Evolutionary conservation across 2,113 vertebrate genomes (phyloP), one percentile per base, ranked within the genome.

Genomic region (Sitta europaea): DNA sequence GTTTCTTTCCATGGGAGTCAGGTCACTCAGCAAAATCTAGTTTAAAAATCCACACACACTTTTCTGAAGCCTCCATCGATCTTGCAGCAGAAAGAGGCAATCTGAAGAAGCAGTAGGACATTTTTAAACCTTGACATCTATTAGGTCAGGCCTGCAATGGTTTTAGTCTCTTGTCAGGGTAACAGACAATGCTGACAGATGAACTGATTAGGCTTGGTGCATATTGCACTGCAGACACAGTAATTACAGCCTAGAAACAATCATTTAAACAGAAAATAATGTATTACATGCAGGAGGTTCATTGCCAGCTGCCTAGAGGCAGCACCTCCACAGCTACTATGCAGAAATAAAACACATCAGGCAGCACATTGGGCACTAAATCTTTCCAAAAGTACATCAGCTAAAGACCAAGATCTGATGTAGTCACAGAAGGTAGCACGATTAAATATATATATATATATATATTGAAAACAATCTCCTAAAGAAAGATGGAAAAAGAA

Each of bases 211-310:
- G 43, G 28, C n/a, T 85, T 65, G 59, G 67, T 92, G 74, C 59
- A 40, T 76, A 63, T 45, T 86, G 86, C 81, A 90, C 73, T 11
- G 38, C 88, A 92, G 88, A 80, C 85, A 45, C 31, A 78, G 71
- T 95, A 95, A 94, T 97, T 91, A 91, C 68, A 85, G 79, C 84
- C 90, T 86, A 78, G 74, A 96, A 96, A 75, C 63, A 72, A 79
- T 61, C 7, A 79, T 83, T 94, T 96, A 80, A 96, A 95, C 68
- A 67, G 70, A 82, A 78, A 96, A 94, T 42, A 80, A 83, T 51
- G 40, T 19, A 47, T 91, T 93, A 33, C 20, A 45, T 36, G 55
- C 38, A 77, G 59, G 65, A 91, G 88, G 74, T 82, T 96, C 75
- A 38, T 71, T 92, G 45, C 53, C 86, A 94, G 90, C 66, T 92